Conservation (phyloP, 1,140 invertebrate genomes). For the Anagrus nilaparvatae region DNA sequence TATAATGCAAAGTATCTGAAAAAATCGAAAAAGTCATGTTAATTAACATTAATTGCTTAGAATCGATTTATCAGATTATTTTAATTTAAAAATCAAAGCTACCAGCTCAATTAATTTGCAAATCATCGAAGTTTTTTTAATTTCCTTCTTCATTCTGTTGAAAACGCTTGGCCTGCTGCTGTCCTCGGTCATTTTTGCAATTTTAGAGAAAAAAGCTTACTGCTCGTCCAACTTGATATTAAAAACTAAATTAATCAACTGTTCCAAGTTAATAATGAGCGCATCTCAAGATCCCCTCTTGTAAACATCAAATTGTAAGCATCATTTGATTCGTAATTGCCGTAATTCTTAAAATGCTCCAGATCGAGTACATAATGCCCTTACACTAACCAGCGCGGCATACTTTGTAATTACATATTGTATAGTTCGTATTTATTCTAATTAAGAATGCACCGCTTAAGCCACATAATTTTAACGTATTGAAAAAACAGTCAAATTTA, state of each 20-base stretch:
- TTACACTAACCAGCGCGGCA: too few species aligned
- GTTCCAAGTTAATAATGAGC: constrained; percentile 6
- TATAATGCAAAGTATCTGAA: constrained; percentile 25
- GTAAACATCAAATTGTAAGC: constrained; percentile 16
- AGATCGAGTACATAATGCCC: too few species aligned
- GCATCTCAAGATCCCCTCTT: constrained; percentile 20
- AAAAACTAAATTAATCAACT: not conserved
- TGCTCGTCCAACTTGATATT: constrained; percentile 4
- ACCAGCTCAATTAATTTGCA: constrained; percentile 25
- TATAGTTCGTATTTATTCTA: too few species aligned
- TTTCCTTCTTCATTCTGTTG: constrained; percentile 1
- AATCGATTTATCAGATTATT: not conserved
- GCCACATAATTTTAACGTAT: too few species aligned
- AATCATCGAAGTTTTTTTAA: constrained; percentile 22
- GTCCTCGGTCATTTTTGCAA: constrained; percentile 19
- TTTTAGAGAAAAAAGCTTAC: not conserved
- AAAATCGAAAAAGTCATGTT: too few species aligned
- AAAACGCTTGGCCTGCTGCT: constrained; percentile 8
- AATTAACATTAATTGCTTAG: not conserved
- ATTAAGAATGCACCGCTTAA: too few species aligned
- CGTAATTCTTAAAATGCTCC: constrained; percentile 23
- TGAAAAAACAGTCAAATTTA: too few species aligned
- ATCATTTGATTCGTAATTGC: constrained; percentile 30
- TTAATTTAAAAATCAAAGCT: constrained; percentile 2
- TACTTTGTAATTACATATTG: too few species aligned